Base-by-base conservation (phyloP, 2,797 vertebrate species). In the Mus caroli region DNA sequence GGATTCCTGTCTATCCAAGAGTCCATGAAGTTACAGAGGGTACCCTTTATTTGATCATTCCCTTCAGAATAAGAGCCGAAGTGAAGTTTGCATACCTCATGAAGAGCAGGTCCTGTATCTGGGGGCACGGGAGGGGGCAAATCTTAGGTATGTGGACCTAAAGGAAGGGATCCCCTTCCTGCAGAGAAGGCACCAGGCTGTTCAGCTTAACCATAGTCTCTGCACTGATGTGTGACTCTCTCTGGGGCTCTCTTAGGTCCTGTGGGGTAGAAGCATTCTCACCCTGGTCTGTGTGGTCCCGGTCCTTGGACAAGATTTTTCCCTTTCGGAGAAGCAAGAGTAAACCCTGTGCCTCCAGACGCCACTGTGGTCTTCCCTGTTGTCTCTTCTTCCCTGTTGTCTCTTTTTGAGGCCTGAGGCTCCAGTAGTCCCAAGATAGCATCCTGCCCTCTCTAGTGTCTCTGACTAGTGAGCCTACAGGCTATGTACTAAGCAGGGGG, bases 161-260 rank as follows among this genome's bases (percentile, higher is more conserved):
- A 99, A 99, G 98, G 99, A 99, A 98, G 99, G 99, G 98, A 98
- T 99, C 99, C 52, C 52, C 99, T 89, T 99, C 99, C 75, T 99
- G 98, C 97, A 99, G 99, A 24, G 99, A 99, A 0, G 99, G 99
- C 96, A 99, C 99, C 98, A 99, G 99, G 98, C 99, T 99, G 97
- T 99, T 99, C 98, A 99, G 98, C 95, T 99, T 98, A 98, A 99
- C 99, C 98, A 99, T 98, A 1, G 99, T 99, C 89, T 99, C 99
- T 0, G 99, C 99, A 97, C 99, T 99, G 97, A 99, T 99, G 40
- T 99, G 99, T 75, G 99, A 98, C 97, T 99, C 99, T 97, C 99
- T 99, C 92, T 99, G 99, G 0, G 99, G 99, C 98, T 99, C 99
- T 0, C 99, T 99, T 91, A 99, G 99, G 98, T 98, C 99, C 56